Evolutionary conservation across 1,140 invertebrate species (phyloP), one percentile per base, ranked within the genome.

Genomic region (Aphelinus certus): DNA sequence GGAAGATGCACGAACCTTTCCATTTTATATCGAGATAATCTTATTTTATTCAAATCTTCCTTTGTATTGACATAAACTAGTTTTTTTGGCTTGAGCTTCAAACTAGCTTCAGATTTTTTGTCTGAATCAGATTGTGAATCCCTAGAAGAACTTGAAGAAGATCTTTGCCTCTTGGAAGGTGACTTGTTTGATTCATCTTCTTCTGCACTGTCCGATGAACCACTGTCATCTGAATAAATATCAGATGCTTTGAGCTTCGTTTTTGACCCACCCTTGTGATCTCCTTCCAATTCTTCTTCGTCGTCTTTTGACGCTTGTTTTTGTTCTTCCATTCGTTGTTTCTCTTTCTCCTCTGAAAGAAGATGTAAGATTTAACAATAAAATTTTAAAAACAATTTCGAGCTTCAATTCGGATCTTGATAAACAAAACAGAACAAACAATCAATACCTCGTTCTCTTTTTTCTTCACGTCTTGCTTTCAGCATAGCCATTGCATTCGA

Each of bases 1-100:
- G 98, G 98, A 78, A 98, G 89, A 88, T 99, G 97, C 26, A 99
- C 95, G 86, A 98, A 96, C 79, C 94, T 92, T 88, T 98, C 97
- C 84, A 99, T 90, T 88, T 98, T 98, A 84, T 95, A 92, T 79
- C 97, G 92, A 47, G 96, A 98, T 4, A 99, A 85, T 73, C 97
- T 89, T 67, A 98, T 92, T 87, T 94, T 94, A 83, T 94, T 94
- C 6, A 99, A 87, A 79, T 99, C 96, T 78, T 96, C 94, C 84
- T 92, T 92, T 4, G 89, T 92, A 67, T 90, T 90, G 2, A 96
- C 92, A 80, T 91, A 94, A 60, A 91, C 86, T 55, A 90, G 88
- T 80, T 90, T 91, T 81, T 90, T 92, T 68, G 83, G 78, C 81
- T 87, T 89, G 0, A 77, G 70, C 76, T 88, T 88, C 3, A 80